Evolutionary conservation across 2,113 vertebrate species (phyloP), one percentile per base, ranked within the genome.

Genomic region (Edolisoma coerulescens): DNA sequence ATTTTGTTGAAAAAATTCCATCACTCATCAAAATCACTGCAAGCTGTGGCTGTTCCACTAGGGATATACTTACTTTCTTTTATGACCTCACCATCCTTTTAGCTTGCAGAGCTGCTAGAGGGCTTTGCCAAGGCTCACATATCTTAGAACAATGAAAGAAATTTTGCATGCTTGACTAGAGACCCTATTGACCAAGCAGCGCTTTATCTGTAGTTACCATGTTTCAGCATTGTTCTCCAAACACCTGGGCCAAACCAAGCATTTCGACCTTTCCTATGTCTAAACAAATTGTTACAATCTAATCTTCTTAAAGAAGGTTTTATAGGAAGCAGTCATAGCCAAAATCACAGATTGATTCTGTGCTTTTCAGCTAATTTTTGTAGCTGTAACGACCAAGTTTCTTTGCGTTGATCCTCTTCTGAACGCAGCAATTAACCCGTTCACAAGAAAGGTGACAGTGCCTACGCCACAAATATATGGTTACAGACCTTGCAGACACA

Each of bases 171-270:
- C 88, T 89, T 92, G 87, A 95, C 87, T 88, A 42, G 33, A 96
- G 71, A 89, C 21, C 20, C 37, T 92, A 78, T 47, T 90, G 86
- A 91, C 73, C 73, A 61, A 89, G 54, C 33, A 88, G 79, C 42
- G 80, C 33, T 93, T 92, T 44, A 90, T 50, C 59, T 80, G 39
- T 28, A 73, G 54, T 53, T 90, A 63, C 70, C 27, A n/a, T 20
- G 16, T 64, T 86, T 81, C 47, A 84, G 69, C 65, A 97, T 96
- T 97, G 96, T 97, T 96, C 64, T 56, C 11, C 75, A 78, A 16
- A 56, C 95, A 96, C 96, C 95, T 97, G 96, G 83, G 56, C 32
- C 88, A 94, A 95, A 84, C 75, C 88, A 96, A 89, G 87, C 95
- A 71, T 92, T 96, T 94, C 85, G 14, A 96, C 95, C 95, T 94